These are phyloP conservation scores for Procavia capensis DNA, from an alignment of 2,113 vertebrate genomes.

Conservation along the genomic window DNA sequence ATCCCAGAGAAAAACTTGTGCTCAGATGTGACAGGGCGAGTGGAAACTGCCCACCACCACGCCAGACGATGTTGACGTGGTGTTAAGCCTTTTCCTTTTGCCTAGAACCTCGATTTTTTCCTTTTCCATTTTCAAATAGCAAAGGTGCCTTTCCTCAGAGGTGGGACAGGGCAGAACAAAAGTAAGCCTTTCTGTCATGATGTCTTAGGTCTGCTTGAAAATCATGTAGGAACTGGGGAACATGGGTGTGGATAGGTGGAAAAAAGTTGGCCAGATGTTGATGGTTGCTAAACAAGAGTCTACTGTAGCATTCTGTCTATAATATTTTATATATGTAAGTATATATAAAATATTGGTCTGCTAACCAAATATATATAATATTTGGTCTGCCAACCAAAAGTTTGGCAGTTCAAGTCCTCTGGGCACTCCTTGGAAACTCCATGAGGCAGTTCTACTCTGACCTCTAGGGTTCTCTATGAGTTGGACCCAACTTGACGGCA, in stretches of 20 bases:
- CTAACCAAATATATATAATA: too few species aligned
- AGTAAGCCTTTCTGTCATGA: neutral
- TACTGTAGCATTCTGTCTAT: neutral
- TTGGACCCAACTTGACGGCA: too few species aligned
- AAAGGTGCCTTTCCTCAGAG: neutral
- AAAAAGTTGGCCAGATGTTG: neutral
- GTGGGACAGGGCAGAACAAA: neutral
- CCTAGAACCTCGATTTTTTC: neutral
- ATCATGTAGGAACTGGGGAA: neutral
- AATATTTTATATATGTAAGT: too few species aligned
- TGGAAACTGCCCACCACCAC: neutral
- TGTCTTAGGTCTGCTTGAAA: neutral
- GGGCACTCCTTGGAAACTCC: too few species aligned
- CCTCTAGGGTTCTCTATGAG: too few species aligned
- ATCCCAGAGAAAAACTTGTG: neutral
- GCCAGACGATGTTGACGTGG: neutral
- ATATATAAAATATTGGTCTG: too few species aligned
- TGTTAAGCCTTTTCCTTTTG: neutral
- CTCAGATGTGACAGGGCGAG: neutral
- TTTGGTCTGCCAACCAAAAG: too few species aligned
- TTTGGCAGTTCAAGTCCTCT: too few species aligned
- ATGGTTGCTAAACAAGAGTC: neutral
- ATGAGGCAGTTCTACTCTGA: too few species aligned
- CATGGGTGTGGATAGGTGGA: neutral
- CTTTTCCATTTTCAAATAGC: slow-evolving; percentile 40